These are phyloP conservation scores for Gnathonemus longibarbis DNA, from an alignment of 2,113 vertebrate genomes.

Conservation along the genomic window DNA sequence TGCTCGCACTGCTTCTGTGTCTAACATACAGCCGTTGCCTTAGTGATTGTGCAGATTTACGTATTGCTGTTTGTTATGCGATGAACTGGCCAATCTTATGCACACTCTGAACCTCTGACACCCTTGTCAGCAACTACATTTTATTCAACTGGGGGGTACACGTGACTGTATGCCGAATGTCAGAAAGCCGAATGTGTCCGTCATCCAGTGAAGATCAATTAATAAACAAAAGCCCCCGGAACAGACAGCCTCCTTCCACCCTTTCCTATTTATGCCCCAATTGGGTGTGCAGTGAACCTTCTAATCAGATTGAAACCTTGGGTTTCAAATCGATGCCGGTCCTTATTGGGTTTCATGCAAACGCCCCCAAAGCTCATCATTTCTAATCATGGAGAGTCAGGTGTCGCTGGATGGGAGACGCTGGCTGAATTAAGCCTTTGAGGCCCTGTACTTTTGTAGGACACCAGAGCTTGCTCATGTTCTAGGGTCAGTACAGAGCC, in stretches of 20 bases:
- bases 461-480: neutral
- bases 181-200: neutral
- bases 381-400: conserved; percentile 7
- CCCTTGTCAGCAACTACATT: neutral
- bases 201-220: conserved; percentile 26
- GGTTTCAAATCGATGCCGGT: conserved; percentile 30
- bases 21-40: neutral
- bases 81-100: neutral
- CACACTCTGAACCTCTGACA: neutral
- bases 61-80: neutral
- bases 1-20: neutral
- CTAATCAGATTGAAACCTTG: conserved; percentile 26
- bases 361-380: neutral
- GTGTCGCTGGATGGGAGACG: neutral
- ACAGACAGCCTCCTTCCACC: neutral
- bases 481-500: neutral
- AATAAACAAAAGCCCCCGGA: conserved; percentile 37
- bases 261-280: neutral
- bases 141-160: conserved; percentile 13
- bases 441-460: conserved; percentile 13
- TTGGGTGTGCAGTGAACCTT: conserved; percentile 12
- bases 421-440: conserved; percentile 15
- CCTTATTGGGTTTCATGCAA: conserved; percentile 28
- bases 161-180: conserved; percentile 12
- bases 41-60: neutral